Evolutionary conservation across 2,797 vertebrate species (phyloP).

Genomic region (Clarias fuscus): DNA sequence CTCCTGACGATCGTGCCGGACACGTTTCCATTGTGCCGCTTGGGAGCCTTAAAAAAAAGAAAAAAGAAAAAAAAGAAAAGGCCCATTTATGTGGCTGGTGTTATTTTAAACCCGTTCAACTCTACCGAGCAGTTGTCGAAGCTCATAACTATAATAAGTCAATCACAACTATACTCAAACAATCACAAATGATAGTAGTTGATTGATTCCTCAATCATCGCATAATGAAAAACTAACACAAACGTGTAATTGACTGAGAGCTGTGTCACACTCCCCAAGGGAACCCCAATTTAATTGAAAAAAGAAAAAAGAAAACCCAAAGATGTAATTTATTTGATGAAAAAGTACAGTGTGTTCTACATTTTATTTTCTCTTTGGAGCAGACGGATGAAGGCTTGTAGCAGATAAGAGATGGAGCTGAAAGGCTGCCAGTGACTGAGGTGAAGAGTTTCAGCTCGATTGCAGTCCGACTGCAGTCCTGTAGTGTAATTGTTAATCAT

Average conservation of each 20-base stretch:
- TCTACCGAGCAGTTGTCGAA: not conserved
- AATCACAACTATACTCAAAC: not conserved
- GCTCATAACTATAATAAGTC: not conserved
- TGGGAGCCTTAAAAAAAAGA: no score
- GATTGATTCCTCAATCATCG: not conserved
- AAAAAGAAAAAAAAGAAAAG: no score
- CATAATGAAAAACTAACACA: not conserved
- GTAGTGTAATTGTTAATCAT: not conserved
- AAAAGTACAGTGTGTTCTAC: not conserved
- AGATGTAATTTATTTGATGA: not conserved
- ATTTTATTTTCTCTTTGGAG: not conserved
- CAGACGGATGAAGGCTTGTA: not conserved
- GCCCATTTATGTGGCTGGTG: not conserved
- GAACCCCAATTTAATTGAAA: not conserved
- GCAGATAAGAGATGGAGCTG: not conserved
- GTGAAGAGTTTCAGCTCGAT: not conserved
- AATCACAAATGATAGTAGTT: not conserved
- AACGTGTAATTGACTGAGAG: not conserved
- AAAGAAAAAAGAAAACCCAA: not conserved
- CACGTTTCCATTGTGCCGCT: no score
- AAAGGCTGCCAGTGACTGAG: not conserved
- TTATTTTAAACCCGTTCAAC: not conserved
- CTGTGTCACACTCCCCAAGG: not conserved
- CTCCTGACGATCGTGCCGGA: no score
- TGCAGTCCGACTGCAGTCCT: not conserved